Base-by-base conservation (phyloP, 2,888 invertebrate genomes). In the Microchrysa polita region DNA sequence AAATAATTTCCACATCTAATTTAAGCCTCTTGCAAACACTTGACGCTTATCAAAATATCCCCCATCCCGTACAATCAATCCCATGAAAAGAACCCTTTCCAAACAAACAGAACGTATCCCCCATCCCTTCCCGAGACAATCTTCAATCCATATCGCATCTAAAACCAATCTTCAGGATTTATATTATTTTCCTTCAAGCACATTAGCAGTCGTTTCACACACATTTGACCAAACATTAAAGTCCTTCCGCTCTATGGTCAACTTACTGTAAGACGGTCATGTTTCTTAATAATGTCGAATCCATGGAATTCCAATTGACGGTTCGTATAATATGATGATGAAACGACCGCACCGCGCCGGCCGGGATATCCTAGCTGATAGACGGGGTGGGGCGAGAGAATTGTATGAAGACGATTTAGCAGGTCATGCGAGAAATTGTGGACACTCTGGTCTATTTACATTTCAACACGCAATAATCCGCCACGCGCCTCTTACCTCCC, bases 381-480 rank as follows among this genome's bases (percentile, higher is more conserved):
- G n/a, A n/a, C n/a, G n/a, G n/a, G n/a, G n/a, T n/a, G n/a, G n/a
- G 52, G 5, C 52, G 52, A 10, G 52, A n/a, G n/a, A n/a, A n/a
- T n/a, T n/a, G n/a, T n/a, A n/a, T n/a, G n/a, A 52, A 16, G 16
- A 16, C 16, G 16, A 23, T 22, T 22, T 22, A 10, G n/a, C 40
- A 69, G 57, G 57, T 69, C 69, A 69, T 34, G 69, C 53, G 55
- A 16, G 34, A 57, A 69, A 55, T 34, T 57, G 67, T 69, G 69
- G 57, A 40, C 55, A 55, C 65, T 34, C 55, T 14, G 55, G 40
- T 16, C 57, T 69, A 69, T 69, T 69, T 55, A 69, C 69, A 69
- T 69, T 69, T 69, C 40, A 57, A 22, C 65, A 65, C 48, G 65
- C 65, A 65, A 65, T 65, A 65, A 42, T 69, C 57, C 20, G 57